These are phyloP conservation scores for Strongylocentrotus purpuratus DNA, from an alignment of 35 echinoderm and acorn worm genomes.

Conservation along the genomic window DNA sequence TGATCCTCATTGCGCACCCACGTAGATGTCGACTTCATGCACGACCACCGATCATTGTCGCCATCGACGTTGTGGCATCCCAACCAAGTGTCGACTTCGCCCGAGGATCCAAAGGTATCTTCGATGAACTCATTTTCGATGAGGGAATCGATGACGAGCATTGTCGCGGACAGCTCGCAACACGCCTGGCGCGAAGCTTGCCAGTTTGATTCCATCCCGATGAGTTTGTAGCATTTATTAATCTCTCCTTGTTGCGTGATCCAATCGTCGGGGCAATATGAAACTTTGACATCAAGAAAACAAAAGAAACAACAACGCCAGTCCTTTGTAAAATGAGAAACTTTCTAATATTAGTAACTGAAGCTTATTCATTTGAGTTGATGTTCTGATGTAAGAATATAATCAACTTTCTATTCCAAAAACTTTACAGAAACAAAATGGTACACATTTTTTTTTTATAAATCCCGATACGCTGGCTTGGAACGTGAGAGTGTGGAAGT, in stretches of 20 bases:
- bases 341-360: too few species aligned
- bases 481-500: too few species aligned
- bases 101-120: not conserved
- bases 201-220: not conserved
- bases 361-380: too few species aligned
- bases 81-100: not conserved
- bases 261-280: not conserved
- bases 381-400: too few species aligned
- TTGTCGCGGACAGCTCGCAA: not conserved
- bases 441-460: too few species aligned
- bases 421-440: too few species aligned
- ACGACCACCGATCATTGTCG: not conserved
- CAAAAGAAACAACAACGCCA: not conserved
- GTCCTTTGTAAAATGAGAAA: too few species aligned
- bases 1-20: not conserved
- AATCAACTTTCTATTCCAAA: too few species aligned
- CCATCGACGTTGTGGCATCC: not conserved
- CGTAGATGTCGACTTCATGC: not conserved
- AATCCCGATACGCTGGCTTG: too few species aligned
- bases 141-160: conserved; percentile 9
- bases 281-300: not conserved
- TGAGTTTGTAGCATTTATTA: not conserved
- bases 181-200: not conserved
- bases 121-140: not conserved
- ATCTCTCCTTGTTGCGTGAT: not conserved